Conservation (phyloP, 1,140 invertebrate genomes). For the Platorchestia sp. region DNA sequence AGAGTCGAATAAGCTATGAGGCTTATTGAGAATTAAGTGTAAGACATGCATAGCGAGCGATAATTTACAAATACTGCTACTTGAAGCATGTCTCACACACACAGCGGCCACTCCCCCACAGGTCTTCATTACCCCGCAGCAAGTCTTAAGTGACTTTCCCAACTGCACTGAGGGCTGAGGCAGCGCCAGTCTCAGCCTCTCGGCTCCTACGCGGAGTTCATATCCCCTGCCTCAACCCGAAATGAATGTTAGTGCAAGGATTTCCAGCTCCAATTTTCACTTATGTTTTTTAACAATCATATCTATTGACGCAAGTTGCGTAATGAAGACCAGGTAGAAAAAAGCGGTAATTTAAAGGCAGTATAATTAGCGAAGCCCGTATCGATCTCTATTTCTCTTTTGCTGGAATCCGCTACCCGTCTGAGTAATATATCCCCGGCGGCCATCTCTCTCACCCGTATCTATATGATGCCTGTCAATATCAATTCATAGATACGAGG, state of each 20-base stretch:
- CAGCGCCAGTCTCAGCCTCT: not conserved
- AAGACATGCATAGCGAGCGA: not conserved
- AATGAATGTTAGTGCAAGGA: not conserved
- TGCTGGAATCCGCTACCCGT: not conserved
- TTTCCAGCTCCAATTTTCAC: not conserved
- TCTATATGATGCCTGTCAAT: constrained; percentile 28
- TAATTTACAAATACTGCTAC: not conserved
- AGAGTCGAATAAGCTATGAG: too few relatives aligned
- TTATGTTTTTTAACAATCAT: not conserved
- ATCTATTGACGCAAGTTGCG: not conserved
- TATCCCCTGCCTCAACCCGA: not conserved
- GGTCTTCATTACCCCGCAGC: constrained; percentile 54
- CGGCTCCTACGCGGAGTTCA: not conserved
- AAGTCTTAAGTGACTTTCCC: constrained; percentile 50
- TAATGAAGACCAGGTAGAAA: not conserved
- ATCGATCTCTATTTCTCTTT: not conserved
- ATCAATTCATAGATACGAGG: constrained; percentile 27
- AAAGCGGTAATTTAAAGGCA: not conserved
- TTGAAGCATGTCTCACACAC: not conserved
- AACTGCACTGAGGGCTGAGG: constrained; percentile 29
- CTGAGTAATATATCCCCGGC: not conserved
- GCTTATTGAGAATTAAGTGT: too few relatives aligned
- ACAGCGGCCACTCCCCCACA: not conserved
- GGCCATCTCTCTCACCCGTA: not conserved
- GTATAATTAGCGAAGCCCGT: not conserved